Evolutionary conservation across 2,113 vertebrate genomes (phyloP).

Genomic region (Hoplias malabaricus): DNA sequence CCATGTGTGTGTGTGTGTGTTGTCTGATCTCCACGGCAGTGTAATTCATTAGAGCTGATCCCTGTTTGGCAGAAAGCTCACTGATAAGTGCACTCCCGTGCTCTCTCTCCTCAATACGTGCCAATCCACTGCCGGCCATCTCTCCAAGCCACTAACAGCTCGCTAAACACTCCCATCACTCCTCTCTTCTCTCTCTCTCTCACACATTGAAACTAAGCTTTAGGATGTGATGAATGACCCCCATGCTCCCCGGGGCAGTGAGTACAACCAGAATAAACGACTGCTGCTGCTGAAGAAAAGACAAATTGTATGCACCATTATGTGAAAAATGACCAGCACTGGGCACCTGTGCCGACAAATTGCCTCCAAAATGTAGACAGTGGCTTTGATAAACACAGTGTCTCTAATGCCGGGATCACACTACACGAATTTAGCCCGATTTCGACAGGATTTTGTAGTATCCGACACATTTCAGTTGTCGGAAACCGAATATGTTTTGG

Average conservation of each 20-base stretch:
- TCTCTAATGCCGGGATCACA: no score
- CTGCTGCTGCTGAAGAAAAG: not conserved
- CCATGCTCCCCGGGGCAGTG: not conserved
- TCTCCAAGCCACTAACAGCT: not conserved
- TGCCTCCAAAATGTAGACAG: not conserved
- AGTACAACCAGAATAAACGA: not conserved
- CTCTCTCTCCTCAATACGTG: not conserved
- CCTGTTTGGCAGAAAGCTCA: constrained; percentile 5
- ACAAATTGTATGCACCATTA: not conserved
- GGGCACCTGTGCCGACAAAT: not conserved
- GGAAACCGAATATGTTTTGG: no score
- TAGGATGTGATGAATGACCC: not conserved
- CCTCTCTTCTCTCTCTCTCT: not conserved
- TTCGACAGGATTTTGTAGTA: no score
- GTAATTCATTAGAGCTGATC: constrained; percentile 18
- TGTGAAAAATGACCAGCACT: not conserved
- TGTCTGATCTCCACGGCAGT: not conserved
- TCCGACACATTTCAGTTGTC: no score
- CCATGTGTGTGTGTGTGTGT: not conserved
- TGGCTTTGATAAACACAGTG: no score
- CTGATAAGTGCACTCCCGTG: constrained; percentile 14
- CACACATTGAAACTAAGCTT: not conserved
- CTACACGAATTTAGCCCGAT: no score
- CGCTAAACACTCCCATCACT: not conserved
- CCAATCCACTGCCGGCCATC: not conserved